phyloP scores from a whole-genome alignment of 2,113 vertebrate species.

The Zosterops pallidus region DNA sequence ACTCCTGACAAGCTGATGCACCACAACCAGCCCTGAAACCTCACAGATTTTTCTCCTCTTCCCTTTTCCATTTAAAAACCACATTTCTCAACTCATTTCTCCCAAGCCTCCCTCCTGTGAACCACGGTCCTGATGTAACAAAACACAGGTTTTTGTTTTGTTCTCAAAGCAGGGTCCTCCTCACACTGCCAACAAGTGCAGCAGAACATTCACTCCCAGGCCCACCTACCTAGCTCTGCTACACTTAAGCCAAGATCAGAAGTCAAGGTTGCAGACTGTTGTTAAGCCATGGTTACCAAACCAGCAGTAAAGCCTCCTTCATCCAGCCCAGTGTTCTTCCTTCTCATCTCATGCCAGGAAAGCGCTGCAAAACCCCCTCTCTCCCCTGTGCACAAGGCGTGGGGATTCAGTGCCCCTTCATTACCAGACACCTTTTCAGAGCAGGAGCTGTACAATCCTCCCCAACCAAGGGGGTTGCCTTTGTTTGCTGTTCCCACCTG shows the following conservation, averaged over 20 bases:
- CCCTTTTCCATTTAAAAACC: neutral
- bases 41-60: neutral
- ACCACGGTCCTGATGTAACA: neutral
- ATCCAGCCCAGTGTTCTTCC: neutral
- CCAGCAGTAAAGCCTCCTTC: neutral
- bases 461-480: accelerated
- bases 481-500: neutral
- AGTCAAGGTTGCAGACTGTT: neutral
- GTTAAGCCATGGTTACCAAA: neutral
- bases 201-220: neutral
- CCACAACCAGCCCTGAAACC: neutral
- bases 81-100: neutral
- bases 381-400: accelerated
- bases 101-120: neutral
- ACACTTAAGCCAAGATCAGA: neutral
- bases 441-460: neutral
- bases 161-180: neutral
- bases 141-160: neutral
- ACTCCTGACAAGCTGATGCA: neutral
- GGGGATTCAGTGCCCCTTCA: neutral
- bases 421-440: neutral
- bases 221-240: neutral
- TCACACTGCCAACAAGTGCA: neutral
- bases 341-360: neutral
- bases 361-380: neutral